Base-by-base conservation (phyloP, 2,113 vertebrate species). In the Phrynocephalus versicolor region DNA sequence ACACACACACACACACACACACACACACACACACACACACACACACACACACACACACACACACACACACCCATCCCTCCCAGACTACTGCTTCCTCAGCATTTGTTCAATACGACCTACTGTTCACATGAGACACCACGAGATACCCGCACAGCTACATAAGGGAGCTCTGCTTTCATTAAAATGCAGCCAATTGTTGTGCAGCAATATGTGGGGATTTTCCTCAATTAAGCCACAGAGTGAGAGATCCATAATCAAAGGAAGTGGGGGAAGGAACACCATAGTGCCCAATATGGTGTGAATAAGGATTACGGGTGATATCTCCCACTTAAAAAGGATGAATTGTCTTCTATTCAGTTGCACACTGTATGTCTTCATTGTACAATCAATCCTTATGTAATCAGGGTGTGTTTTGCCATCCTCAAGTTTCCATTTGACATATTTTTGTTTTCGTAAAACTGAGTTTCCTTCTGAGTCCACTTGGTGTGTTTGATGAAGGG, bases 361-460 rank as follows among this genome's bases (percentile, higher is more conserved):
- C 37, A 10, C 45, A 79, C 60, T 73, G 78, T 72, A 73, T n/a
- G 27, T 55, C n/a, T 74, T 81, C 58, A 74, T 86, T 86, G 37
- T 78, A 79, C 79, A 70, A 85, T 37, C 9, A 73, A 58, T 65
- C 33, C 33, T 73, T n/a, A 81, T 55, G 58, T 74, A 37, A 74
- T 30, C 23, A 9, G 30, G 69, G 57, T 51, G 23, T 25, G 33
- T 58, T 85, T 72, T 73, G 84, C 35, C 55, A 79, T 79, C 57
- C 89, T 84, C 81, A 87, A n/a, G 87, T 85, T 88, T 89, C 86
- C 85, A 84, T 45, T 82, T 57, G 57, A 18, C 19, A 78, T 35
- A 60, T 4, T 60, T 78, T 60, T 78, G 8, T 60, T 33, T 39
- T 51, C 39, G 30, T 45, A 18, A 13, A 67, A 51, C 3, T 0